Evolutionary conservation across 2,888 invertebrate species (phyloP), one percentile per base, ranked within the genome.

Genomic region (Penaeus monodon): DNA sequence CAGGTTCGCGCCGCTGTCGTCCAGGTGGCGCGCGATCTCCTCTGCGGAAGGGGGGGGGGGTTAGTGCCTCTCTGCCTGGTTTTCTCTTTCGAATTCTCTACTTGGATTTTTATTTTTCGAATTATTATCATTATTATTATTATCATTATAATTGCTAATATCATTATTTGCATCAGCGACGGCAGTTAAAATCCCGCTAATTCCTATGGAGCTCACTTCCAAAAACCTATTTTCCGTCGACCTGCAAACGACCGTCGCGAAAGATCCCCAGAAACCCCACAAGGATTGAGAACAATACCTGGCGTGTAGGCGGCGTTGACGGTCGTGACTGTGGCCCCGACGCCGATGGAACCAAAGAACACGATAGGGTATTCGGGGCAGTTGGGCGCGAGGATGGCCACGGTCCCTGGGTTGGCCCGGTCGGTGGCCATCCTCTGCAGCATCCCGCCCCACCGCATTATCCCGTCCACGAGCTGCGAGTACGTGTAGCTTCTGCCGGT

Each of bases 281-380:
- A 49, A 49, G 14, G 49, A 49, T 12, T 49, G 14, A 49, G 12
- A 12, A 1, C 14, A 49, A 49, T 17, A 57, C 57, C 57, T 57
- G 57, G 57, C 57, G 89, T 89, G 63, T 89, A 87, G 57, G 81
- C 65, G 20, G 87, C 33, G 63, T 89, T 89, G 29, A 89, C 17
- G 22, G 85, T 68, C 63, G 87, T 89, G 20, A 78, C 27, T 20
- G 70, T 81, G 27, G 73, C 85, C 4, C 89, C 87, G 38, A 74
- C 85, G 1, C 49, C 64, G 6, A 76, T 66, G 7, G 84, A 38
- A 22, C 89, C 89, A 6, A 84, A 80, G 73, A 86, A 88, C 0
- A 88, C 74, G 57, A 86, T 74, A n/a, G 88, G 74, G 27, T 87
- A 87, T 63, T 89, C 89, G 8, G 89, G 89, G 63, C 81, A 81